These are phyloP conservation scores for Cossypha niveicapilla DNA, from an alignment of 2,797 vertebrate genomes.

Conservation along the genomic window DNA sequence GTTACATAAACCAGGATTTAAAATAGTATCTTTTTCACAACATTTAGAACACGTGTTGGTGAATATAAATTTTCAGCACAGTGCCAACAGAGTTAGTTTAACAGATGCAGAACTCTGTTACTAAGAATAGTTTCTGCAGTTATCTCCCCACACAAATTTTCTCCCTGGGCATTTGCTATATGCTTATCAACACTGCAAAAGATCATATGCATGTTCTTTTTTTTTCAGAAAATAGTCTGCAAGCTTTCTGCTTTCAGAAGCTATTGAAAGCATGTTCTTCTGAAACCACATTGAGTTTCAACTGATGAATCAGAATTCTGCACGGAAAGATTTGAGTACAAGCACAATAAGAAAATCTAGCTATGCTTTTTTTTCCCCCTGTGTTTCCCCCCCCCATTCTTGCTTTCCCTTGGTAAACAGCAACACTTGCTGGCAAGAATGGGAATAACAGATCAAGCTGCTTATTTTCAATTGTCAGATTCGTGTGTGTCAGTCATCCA, in stretches of 20 bases:
- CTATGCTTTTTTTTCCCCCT: background rate
- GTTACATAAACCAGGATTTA: conserved; percentile 49
- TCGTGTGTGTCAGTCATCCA: background rate
- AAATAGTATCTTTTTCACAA: conserved; percentile 58
- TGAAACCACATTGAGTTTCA: background rate
- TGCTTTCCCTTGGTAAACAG: conserved; percentile 68
- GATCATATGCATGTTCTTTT: background rate
- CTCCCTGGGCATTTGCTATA: conserved; percentile 40
- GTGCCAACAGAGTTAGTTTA: conserved; percentile 47
- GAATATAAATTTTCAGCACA: conserved; percentile 27
- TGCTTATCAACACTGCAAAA: conserved; percentile 46
- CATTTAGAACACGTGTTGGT: conserved; percentile 32
- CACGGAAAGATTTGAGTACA: background rate
- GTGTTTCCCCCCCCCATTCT: fast-evolving
- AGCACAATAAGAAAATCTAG: conserved; percentile 13
- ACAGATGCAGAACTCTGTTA: conserved; percentile 55
- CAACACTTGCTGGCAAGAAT: conserved; percentile 75
- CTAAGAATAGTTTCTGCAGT: conserved; percentile 61
- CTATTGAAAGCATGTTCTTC: background rate
- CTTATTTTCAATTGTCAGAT: background rate
- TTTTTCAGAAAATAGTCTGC: background rate
- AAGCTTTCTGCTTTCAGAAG: conserved; percentile 10
- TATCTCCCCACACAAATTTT: conserved; percentile 61
- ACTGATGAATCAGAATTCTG: background rate
- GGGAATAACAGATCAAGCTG: conserved; percentile 65